Evolutionary conservation across 2,797 vertebrate genomes (phyloP).

Genomic region (Tamandua tetradactyla): DNA sequence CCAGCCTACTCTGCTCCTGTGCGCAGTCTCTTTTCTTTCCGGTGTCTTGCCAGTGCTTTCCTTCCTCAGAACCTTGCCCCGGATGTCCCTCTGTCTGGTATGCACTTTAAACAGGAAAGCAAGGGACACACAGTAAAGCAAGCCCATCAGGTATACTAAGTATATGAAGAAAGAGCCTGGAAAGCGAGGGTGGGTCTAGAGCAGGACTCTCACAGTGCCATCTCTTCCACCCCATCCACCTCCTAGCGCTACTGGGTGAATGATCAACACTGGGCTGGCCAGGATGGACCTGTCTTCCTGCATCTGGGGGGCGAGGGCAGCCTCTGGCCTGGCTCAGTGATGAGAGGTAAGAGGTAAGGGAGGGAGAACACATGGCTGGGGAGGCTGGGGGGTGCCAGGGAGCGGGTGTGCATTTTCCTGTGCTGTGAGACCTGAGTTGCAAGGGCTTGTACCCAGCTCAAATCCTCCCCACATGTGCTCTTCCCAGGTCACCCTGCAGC

Average conservation of each 20-base stretch:
- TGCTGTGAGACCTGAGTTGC: not conserved
- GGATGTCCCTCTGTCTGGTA: not conserved
- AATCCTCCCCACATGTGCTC: not conserved
- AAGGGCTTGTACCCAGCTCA: not conserved
- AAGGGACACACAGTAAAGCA: not conserved
- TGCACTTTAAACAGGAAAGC: not conserved
- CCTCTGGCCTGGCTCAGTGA: slow-evolving; percentile 84
- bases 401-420: not conserved
- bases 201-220: not conserved
- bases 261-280: slow-evolving; percentile 84
- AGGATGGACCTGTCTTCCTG: slow-evolving; percentile 89
- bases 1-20: not conserved
- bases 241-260: slow-evolving; percentile 90
- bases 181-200: not conserved
- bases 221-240: not conserved
- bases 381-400: not conserved
- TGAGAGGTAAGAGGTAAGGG: slow-evolving; percentile 82
- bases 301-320: slow-evolving; percentile 89
- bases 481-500: slow-evolving; percentile 89
- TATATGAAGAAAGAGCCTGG: not conserved
- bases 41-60: not conserved
- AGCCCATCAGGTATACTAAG: not conserved
- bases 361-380: not conserved
- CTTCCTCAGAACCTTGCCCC: not conserved
- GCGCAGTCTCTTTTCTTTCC: not conserved